These are phyloP conservation scores for Pseudanteris insignis DNA, from an alignment of 2,888 invertebrate genomes.

Conservation along the genomic window DNA sequence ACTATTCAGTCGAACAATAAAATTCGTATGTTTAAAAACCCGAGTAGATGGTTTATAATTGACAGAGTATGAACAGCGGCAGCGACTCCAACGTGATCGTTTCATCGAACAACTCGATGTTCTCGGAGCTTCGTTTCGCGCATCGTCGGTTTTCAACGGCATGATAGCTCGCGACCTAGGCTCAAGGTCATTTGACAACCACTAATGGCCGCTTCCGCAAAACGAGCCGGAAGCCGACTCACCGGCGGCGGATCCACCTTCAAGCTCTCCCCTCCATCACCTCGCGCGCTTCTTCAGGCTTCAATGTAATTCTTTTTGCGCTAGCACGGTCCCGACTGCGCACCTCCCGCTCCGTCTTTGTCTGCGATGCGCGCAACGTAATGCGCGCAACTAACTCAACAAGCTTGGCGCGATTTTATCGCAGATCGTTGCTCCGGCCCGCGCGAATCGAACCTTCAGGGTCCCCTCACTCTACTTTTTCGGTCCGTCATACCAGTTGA, in stretches of 20 bases:
- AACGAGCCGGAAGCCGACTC: constrained; percentile 34
- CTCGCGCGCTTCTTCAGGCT: no score
- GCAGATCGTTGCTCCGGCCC: no score
- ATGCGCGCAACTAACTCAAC: constrained; percentile 8
- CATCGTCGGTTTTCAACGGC: constrained; percentile 24
- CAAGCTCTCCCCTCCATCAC: constrained; percentile 8
- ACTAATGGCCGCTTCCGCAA: constrained; percentile 37
- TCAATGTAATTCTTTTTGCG: constrained; percentile 20
- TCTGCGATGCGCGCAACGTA: constrained; percentile 11
- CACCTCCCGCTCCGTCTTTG: constrained; percentile 21
- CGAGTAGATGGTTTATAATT: no score
- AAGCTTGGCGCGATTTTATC: constrained; percentile 20
- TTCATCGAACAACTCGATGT: constrained; percentile 5
- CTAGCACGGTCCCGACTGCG: constrained; percentile 8
- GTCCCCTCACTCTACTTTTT: no score
- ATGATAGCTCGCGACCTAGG: constrained; percentile 38
- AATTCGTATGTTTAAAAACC: no score
- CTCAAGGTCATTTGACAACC: constrained; percentile 45
- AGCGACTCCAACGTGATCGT: neutral
- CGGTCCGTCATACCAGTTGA: no score
- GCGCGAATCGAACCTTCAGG: no score
- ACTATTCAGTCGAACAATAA: no score
- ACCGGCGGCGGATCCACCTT: constrained; percentile 34
- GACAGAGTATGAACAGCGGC: no score
- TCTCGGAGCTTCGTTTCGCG: no score